Conservation (phyloP, 2,113 vertebrate genomes). For the Poecilia latipinna region DNA sequence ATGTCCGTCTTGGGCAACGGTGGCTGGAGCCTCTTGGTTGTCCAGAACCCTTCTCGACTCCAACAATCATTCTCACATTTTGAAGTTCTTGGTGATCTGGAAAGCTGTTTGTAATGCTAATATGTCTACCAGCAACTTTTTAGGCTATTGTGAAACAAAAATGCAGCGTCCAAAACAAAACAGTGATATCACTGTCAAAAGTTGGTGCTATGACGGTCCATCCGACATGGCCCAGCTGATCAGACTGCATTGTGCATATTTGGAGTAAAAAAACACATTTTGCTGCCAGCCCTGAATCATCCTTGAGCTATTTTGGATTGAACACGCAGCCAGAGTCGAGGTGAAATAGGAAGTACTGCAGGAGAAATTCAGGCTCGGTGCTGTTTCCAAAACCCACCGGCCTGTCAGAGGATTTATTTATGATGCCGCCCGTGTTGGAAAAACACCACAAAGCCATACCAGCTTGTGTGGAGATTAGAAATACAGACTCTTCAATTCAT, state of each 20-base stretch:
- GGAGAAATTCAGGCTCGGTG: neutral
- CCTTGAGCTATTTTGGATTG: constrained; percentile 13
- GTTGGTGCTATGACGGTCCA: neutral
- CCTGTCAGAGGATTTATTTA: constrained; percentile 21
- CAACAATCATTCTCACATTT: no score
- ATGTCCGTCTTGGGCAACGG: no score
- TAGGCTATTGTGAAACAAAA: no score
- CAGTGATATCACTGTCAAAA: neutral
- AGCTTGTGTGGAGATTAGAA: constrained; percentile 50
- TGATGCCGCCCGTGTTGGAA: constrained; percentile 22
- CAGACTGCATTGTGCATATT: neutral
- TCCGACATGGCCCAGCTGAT: neutral
- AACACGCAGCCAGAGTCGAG: neutral
- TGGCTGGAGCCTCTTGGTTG: no score
- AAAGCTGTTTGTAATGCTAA: no score
- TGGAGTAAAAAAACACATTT: neutral
- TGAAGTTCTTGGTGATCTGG: no score
- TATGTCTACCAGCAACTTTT: no score
- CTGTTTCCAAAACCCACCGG: constrained; percentile 7
- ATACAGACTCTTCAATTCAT: constrained; percentile 59
- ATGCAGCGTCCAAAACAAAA: neutral
- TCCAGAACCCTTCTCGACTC: no score
- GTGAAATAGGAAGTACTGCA: constrained; percentile 10
- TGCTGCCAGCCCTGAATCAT: no score
- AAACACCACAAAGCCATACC: constrained; percentile 50